Percentiles rank a stretch among this genome's conserved stretches.
Evolutionary conservation across 2,113 vertebrate species (phyloP).

Genomic region (Ibidorhyncha struthersii): DNA sequence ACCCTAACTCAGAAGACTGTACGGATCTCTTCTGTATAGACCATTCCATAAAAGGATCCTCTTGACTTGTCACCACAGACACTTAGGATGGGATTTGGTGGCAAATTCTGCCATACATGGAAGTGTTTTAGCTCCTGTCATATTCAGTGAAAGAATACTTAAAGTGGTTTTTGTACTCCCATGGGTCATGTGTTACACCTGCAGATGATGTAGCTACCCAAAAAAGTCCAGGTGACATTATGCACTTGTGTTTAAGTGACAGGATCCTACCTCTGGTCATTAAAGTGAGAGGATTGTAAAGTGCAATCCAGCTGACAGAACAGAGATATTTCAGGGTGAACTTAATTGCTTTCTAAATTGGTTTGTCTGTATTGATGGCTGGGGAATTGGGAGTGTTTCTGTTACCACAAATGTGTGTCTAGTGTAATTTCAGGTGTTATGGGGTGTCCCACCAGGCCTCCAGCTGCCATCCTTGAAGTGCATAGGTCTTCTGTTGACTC

Average conservation of each 20-base stretch:
- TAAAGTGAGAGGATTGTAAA: not conserved
- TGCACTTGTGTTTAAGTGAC: not conserved
- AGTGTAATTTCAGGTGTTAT: not conserved
- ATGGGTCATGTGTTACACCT: not conserved
- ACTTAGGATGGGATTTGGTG: not conserved
- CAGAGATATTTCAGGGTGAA: not conserved
- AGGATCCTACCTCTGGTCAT: not conserved
- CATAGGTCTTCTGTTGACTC: not conserved
- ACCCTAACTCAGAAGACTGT: not conserved
- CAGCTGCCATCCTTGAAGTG: not conserved
- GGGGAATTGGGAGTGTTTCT: not conserved
- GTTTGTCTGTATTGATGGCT: not conserved
- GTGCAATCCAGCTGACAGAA: not conserved
- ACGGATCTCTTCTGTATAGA: not conserved
- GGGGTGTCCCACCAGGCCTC: not conserved
- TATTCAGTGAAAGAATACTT: not conserved
- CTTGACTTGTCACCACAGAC: not conserved
- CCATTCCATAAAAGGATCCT: not conserved
- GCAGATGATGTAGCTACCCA: not conserved
- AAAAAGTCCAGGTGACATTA: not conserved
- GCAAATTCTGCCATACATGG: not conserved
- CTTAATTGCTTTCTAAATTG: not conserved
- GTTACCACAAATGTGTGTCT: not conserved
- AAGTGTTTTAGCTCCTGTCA: not conserved
- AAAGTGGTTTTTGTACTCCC: not conserved